phyloP scores from a whole-genome alignment of 2,888 invertebrate genomes.

The Nudaria mundana region DNA sequence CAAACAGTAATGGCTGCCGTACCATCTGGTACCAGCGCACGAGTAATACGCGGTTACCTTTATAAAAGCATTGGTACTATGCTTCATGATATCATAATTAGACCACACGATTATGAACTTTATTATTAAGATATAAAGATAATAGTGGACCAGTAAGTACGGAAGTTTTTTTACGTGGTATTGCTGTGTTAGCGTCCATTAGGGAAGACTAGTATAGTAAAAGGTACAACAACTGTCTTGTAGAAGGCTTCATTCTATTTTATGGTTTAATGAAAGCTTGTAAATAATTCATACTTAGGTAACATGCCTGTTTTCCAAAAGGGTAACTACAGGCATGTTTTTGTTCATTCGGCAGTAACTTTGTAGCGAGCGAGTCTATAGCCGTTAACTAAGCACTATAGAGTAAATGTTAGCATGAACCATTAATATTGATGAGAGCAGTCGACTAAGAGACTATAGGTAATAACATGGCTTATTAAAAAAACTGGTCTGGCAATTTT shows the following conservation, averaged over 20 bases:
- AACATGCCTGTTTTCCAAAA: too few species aligned
- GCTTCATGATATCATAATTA: conserved; percentile 32
- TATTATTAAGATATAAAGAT: conserved; percentile 20
- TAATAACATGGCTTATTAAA: too few species aligned
- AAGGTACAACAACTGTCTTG: background rate
- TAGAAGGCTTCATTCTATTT: background rate
- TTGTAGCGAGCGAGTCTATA: too few species aligned
- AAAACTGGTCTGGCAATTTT: too few species aligned
- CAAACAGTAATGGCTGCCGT: conserved; percentile 50
- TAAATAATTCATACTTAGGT: background rate
- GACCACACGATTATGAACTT: conserved; percentile 24
- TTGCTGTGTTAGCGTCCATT: conserved; percentile 11
- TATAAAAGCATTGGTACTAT: conserved; percentile 41
- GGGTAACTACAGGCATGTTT: too few species aligned
- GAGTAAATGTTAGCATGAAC: too few species aligned
- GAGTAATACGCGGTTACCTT: conserved; percentile 63
- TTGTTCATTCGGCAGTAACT: too few species aligned
- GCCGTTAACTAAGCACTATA: too few species aligned
- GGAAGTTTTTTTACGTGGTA: conserved; percentile 28
- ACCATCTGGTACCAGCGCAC: conserved; percentile 52
- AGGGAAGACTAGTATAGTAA: background rate
- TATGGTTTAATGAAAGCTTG: background rate
- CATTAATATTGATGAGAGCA: too few species aligned
- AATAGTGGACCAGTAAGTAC: conserved; percentile 11
- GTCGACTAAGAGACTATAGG: too few species aligned